Evolutionary conservation across 2,888 invertebrate genomes (phyloP), one percentile per base, ranked within the genome.

Genomic region (Ypsolopha scabrella): DNA sequence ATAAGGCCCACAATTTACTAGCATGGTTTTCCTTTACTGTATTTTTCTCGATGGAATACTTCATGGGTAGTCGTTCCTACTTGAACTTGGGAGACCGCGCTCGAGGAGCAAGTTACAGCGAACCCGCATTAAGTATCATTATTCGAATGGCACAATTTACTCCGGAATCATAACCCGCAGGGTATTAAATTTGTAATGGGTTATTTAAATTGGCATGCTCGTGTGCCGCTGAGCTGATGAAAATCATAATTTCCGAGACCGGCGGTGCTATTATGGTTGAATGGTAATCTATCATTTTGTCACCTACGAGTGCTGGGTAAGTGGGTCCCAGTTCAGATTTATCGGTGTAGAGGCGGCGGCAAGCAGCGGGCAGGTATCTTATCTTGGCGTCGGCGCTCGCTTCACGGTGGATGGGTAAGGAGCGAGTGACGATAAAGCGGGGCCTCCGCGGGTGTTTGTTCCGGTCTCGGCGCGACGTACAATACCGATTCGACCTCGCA

Each of bases 61-160:
- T 55, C 58, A 58, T 58, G 60, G 8, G 9, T 7, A 9, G 43
- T 14, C 48, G 14, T 14, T 33, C 11, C 34, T 50, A 50, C 34
- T 41, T 41, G 13, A 50, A 50, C 50, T 34, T 41, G 14, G 35
- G n/a, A 41, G 10, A n/a, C 35, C 11, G 10, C 8, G n/a, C 34
- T 58, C 48, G 56, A 58, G 60, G 60, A 67, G 71, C 68, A 67
- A 65, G 60, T 62, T 69, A 72, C 74, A 72, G 65, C 66, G 67
- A 68, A 58, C 76, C 70, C 70, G 73, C 75, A 83, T 85, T 83
- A 82, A 71, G 75, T 75, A 68, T 80, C 79, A 83, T 83, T 83
- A 82, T 73, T 71, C 68, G 73, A 82, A 83, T 81, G 77, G 79
- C 74, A 80, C 75, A 78, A 80, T 80, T 80, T 80, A 70, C 74